Evolutionary conservation across 2,888 invertebrate genomes (phyloP).

Genomic region (Noctua janthina): DNA sequence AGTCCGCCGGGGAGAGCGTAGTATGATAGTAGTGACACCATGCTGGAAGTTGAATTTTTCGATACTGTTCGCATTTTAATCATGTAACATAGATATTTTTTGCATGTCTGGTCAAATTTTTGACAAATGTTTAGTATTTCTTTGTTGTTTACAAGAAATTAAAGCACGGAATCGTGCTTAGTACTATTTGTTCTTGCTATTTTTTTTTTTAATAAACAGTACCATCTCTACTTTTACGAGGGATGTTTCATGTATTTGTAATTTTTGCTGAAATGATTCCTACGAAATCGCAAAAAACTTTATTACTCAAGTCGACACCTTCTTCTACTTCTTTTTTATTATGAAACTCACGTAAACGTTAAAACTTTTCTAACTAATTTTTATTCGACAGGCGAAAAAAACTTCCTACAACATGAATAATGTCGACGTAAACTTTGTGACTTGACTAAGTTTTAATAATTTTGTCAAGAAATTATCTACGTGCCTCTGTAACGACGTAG

Average conservation of each 20-base stretch:
- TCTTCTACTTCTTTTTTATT: conserved; percentile 35
- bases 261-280: conserved; percentile 1
- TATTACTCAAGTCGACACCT: conserved; percentile 23
- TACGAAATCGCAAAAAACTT: neutral
- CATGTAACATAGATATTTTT: neutral
- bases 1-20: neutral
- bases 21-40: neutral
- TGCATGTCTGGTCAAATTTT: neutral
- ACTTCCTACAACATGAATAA: conserved; percentile 48
- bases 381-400: conserved; percentile 55
- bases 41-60: neutral
- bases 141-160: neutral
- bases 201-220: neutral
- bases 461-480: conserved; percentile 39
- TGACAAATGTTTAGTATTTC: neutral
- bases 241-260: neutral
- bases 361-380: conserved; percentile 52
- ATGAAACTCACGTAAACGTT: conserved; percentile 40
- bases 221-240: neutral
- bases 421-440: conserved; percentile 31
- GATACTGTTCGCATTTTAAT: neutral
- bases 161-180: neutral
- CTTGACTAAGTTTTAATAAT: conserved; percentile 38
- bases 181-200: neutral
- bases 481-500: conserved; percentile 20